Evolutionary conservation across 2,113 vertebrate genomes (phyloP).

Genomic region (Menidia beryllina): DNA sequence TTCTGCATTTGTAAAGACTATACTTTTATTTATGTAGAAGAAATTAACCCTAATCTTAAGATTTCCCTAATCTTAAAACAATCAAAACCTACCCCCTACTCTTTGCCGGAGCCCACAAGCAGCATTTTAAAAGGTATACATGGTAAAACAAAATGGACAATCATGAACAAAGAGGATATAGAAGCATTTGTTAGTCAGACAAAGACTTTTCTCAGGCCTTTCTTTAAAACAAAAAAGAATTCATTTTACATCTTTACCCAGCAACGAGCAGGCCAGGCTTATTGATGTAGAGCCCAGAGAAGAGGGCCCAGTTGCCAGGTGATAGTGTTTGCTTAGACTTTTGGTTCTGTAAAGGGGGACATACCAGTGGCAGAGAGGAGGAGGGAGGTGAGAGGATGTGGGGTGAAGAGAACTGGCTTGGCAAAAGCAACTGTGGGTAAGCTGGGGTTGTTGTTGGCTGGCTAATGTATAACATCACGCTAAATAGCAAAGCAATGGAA

Average conservation of each 20-base stretch:
- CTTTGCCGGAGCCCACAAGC: too few species aligned
- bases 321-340: slow-evolving; percentile 61
- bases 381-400: slow-evolving; percentile 71
- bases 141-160: too few species aligned
- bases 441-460: slow-evolving; percentile 26
- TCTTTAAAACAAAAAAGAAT: too few species aligned
- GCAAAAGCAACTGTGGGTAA: slow-evolving; percentile 41
- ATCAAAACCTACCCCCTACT: too few species aligned
- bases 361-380: slow-evolving; percentile 53
- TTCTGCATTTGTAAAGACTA: too few species aligned
- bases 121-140: too few species aligned
- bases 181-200: background rate
- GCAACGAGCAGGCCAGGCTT: slow-evolving; percentile 30
- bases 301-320: slow-evolving; percentile 54
- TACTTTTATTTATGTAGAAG: too few species aligned
- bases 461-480: slow-evolving; percentile 29
- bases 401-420: slow-evolving; percentile 68
- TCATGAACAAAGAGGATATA: too few species aligned
- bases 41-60: too few species aligned
- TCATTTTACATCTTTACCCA: slow-evolving; percentile 46
- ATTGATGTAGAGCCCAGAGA: slow-evolving; percentile 29
- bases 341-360: slow-evolving; percentile 48
- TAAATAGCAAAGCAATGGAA: slow-evolving; percentile 30
- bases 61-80: too few species aligned
- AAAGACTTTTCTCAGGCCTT: slow-evolving; percentile 19